These are phyloP conservation scores for Cercopithecus petaurista DNA, from an alignment of 2,797 vertebrate species.

Conservation along the genomic window DNA sequence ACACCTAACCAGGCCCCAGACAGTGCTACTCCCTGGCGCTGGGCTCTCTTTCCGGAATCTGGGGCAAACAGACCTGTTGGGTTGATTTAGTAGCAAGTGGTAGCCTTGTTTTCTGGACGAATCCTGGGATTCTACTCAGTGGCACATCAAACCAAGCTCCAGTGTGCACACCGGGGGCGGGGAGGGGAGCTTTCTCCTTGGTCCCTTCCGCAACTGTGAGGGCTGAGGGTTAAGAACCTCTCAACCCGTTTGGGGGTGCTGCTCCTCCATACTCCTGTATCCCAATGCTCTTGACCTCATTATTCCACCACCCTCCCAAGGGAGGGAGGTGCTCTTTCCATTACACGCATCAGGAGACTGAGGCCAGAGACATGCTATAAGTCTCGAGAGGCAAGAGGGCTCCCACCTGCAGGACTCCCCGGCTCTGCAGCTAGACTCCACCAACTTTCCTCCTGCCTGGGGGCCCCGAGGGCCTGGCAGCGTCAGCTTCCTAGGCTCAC, in stretches of 20 bases:
- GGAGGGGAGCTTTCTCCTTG: background rate
- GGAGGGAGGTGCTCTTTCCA: background rate
- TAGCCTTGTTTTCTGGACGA: background rate
- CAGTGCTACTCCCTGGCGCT: background rate
- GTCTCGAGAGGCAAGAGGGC: background rate
- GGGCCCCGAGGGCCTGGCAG: background rate
- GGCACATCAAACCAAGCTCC: background rate
- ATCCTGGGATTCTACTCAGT: background rate
- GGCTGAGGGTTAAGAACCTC: background rate
- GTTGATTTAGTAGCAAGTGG: background rate
- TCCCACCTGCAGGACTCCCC: background rate
- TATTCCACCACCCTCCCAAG: background rate
- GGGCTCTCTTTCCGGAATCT: background rate
- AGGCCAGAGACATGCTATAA: background rate
- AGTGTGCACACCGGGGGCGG: fast-evolving
- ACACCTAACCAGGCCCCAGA: background rate
- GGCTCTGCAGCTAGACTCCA: background rate
- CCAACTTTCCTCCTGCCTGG: background rate
- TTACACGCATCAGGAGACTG: background rate
- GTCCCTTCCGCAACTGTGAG: background rate
- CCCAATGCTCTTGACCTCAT: background rate
- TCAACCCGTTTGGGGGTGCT: background rate
- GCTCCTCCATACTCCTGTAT: background rate
- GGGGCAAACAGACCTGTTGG: background rate
- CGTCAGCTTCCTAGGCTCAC: background rate